A percentile compares a stretch with the other conserved stretches of the same genome.
Evolutionary conservation across 2,888 invertebrate genomes (phyloP).

Genomic region (Phasia obesa): DNA sequence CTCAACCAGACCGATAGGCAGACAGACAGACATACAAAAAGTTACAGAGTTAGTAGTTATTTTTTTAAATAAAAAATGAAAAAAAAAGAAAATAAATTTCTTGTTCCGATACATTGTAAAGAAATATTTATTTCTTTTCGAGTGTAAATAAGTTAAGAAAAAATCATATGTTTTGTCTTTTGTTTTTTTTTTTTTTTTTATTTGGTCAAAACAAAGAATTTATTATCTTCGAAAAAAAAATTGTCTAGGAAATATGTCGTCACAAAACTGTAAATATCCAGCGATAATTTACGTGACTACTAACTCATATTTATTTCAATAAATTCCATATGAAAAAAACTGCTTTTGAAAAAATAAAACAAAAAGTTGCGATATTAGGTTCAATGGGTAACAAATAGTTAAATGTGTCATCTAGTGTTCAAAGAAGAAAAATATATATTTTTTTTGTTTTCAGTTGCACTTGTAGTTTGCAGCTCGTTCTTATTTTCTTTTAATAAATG

Average conservation of each 20-base stretch:
- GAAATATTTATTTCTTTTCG: no score
- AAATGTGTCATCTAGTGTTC: slow-evolving; percentile 32
- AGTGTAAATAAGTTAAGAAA: background rate
- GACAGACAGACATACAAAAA: no score
- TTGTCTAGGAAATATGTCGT: slow-evolving; percentile 68
- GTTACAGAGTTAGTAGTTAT: no score
- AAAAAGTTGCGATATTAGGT: slow-evolving; percentile 1
- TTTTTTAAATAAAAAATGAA: no score
- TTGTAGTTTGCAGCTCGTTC: slow-evolving; percentile 1
- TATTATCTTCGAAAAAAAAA: slow-evolving; percentile 1
- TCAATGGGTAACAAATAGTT: slow-evolving; percentile 25
- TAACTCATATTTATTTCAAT: slow-evolving; percentile 20
- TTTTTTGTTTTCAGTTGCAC: background rate
- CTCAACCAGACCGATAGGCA: no score
- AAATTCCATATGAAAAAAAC: background rate
- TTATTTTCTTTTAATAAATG: slow-evolving; percentile 20
- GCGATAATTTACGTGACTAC: slow-evolving; percentile 26
- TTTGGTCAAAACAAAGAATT: slow-evolving; percentile 3
- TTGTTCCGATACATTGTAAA: no score
- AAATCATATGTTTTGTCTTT: background rate
- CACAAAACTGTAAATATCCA: slow-evolving; percentile 34
- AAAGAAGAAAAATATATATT: slow-evolving; percentile 12
- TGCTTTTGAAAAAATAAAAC: background rate
- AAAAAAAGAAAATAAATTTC: no score
- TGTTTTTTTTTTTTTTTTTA: slow-evolving; percentile 8